These are phyloP conservation scores for Drosophila navojoa DNA, from an alignment of 1,140 invertebrate species.

Conservation along the genomic window DNA sequence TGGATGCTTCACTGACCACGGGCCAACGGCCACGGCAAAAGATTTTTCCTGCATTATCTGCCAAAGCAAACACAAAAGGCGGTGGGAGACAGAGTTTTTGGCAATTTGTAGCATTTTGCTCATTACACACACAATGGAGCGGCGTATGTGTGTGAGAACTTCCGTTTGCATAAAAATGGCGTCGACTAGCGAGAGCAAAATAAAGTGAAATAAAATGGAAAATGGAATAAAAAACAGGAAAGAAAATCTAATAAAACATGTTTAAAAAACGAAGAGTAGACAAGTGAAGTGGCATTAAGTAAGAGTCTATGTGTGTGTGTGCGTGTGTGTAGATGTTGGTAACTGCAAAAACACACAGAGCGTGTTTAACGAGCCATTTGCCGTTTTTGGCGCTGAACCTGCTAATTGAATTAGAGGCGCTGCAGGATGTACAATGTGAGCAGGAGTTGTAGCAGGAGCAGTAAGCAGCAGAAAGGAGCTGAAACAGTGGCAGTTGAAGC, in stretches of 20 bases:
- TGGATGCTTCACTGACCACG: conserved; percentile 21
- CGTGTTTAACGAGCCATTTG: conserved; percentile 82
- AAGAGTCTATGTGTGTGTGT: too few relatives aligned
- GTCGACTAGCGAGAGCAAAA: conserved; percentile 53
- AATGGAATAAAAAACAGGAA: conserved; percentile 18
- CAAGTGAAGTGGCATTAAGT: conserved; percentile 74
- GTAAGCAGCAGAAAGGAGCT: conserved; percentile 4
- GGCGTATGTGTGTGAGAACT: conserved; percentile 36
- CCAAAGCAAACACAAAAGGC: conserved; percentile 39
- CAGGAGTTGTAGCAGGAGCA: conserved; percentile 31
- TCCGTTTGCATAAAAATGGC: conserved; percentile 73
- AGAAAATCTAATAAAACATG: conserved; percentile 71
- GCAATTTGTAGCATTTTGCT: conserved; percentile 78
- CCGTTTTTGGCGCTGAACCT: conserved; percentile 78
- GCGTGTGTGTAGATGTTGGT: background rate
- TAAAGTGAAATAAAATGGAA: conserved; percentile 15
- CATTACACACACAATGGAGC: conserved; percentile 59
- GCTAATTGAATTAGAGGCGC: conserved; percentile 78
- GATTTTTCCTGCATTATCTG: conserved; percentile 70
- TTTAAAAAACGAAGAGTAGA: conserved; percentile 55
- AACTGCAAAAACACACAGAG: conserved; percentile 62
- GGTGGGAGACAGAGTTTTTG: conserved; percentile 48
- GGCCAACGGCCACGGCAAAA: conserved; percentile 47
- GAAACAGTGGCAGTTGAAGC: conserved; percentile 1
- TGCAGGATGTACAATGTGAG: conserved; percentile 41